Percentiles rank a stretch among this genome's conserved stretches.
Conservation (phyloP, 2,797 vertebrate species). For the Atherinosoma microstoma region DNA sequence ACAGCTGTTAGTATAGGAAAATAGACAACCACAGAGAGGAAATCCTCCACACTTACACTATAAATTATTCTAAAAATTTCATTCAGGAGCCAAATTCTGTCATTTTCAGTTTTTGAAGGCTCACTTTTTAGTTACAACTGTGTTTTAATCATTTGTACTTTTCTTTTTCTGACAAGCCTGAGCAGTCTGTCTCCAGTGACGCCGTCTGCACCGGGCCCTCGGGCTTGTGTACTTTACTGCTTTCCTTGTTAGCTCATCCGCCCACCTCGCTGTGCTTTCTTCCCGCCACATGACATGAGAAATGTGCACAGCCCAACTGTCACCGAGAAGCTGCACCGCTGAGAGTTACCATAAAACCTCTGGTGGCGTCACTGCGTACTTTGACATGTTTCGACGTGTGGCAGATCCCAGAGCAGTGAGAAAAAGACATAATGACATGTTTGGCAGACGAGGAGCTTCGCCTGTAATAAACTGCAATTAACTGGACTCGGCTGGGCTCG, state of each 20-base stretch:
- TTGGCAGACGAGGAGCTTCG: conserved; percentile 37
- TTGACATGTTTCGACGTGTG: conserved; percentile 57
- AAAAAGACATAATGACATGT: conserved; percentile 57
- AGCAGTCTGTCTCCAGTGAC: background rate
- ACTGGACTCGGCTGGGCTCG: conserved; percentile 43
- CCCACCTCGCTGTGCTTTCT: conserved; percentile 31
- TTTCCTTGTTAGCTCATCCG: conserved; percentile 37
- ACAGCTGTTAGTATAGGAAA: conserved; percentile 12
- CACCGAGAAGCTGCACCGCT: conserved; percentile 17
- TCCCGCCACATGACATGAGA: conserved; percentile 26
- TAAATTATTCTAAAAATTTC: too few species aligned
- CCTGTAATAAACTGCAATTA: conserved; percentile 38
- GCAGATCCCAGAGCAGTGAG: conserved; percentile 11
- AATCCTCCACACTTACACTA: background rate
- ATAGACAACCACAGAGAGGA: background rate
- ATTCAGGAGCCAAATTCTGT: background rate
- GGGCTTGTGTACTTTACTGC: conserved; percentile 8
- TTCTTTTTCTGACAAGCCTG: background rate
- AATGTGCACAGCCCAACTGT: conserved; percentile 52
- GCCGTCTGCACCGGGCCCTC: background rate
- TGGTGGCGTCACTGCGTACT: conserved; percentile 31
- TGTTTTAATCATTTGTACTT: background rate
- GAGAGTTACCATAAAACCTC: conserved; percentile 30
- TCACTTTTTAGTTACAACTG: background rate
- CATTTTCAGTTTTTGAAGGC: too few species aligned